Conservation (phyloP, 2,888 invertebrate species). For the Pandemis heparana region DNA sequence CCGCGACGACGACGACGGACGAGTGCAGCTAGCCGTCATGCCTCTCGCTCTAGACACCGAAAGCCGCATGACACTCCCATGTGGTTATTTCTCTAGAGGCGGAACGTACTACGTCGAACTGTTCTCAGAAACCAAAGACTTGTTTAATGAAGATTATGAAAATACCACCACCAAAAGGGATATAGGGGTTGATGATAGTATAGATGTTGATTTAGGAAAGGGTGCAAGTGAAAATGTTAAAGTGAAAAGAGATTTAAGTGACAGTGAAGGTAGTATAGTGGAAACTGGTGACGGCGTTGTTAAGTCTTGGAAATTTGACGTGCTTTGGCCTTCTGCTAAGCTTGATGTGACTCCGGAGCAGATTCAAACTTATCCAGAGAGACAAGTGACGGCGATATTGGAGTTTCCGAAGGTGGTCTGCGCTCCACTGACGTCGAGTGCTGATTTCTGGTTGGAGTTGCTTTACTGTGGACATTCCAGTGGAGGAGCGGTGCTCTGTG, state of each 20-base stretch:
- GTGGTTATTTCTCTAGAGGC: slow-evolving; percentile 90
- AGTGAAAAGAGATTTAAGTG: slow-evolving; percentile 63
- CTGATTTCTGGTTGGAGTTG: slow-evolving; percentile 92
- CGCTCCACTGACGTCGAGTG: slow-evolving; percentile 85
- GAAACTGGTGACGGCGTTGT: slow-evolving; percentile 76
- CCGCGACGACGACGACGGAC: slow-evolving; percentile 80
- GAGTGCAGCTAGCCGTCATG: slow-evolving; percentile 72
- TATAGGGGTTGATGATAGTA: slow-evolving; percentile 40
- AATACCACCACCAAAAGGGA: slow-evolving; percentile 45
- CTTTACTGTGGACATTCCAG: slow-evolving; percentile 91
- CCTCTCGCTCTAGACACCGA: slow-evolving; percentile 82
- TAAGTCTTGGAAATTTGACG: slow-evolving; percentile 88
- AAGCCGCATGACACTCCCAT: slow-evolving; percentile 86
- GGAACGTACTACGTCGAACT: slow-evolving; percentile 85
- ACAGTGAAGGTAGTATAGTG: slow-evolving; percentile 67
- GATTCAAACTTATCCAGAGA: slow-evolving; percentile 92
- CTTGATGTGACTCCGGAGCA: slow-evolving; percentile 90
- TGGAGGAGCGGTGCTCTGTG: slow-evolving; percentile 89
- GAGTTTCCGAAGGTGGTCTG: slow-evolving; percentile 91
- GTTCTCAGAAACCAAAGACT: slow-evolving; percentile 61
- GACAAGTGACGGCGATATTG: slow-evolving; percentile 90
- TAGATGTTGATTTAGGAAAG: neutral
- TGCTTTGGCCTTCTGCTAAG: slow-evolving; percentile 92
- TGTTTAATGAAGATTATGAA: slow-evolving; percentile 65
- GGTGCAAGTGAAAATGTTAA: slow-evolving; percentile 37